Base-by-base conservation (phyloP, 2,888 invertebrate genomes). In the Dione juno region DNA sequence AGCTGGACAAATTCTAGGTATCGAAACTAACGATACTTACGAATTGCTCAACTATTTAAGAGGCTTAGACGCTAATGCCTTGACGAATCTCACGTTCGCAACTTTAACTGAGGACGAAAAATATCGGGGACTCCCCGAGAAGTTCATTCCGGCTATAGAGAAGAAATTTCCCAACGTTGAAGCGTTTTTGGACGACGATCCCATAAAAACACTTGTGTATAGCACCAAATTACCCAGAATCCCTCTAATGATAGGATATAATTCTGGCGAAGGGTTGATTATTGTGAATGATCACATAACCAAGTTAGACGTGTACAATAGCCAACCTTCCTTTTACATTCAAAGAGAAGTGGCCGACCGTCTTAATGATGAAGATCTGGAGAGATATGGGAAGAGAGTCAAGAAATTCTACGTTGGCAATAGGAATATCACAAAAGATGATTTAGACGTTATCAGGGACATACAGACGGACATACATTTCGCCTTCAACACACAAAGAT, bases 91-190 rank as follows among this genome's bases (percentile, higher is more conserved):
- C 8, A 82, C 82, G 0, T 58, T 78, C 1, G 77, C 77, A 66
- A 82, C 85, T 0, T 78, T 84, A 75, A 84, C 86, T 1, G 59
- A 67, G 0, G 88, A 86, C 43, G 88, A 88, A 71, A 82, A 73
- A 71, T 74, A 76, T 0, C 78, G 87, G 78, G 85, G 84, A 3
- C 67, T 87, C 6, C 84, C 88, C 0, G 81, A 85, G 70, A 78
- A 85, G 69, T 89, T 86, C 70, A 77, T 81, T 16, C 89, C 89
- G 0, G 83, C 85, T 1, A 75, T 87, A 1, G 90, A 90, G 76
- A 87, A 85, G 65, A 78, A 79, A 54, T 87, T 86, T 65, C 72
- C 76, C 6, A 77, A 78, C 16, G 78, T 80, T 0, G 81, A 87
- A 74, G 73, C 83, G 9, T 89, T 88, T 74, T 70, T 90, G 19